These are phyloP conservation scores for Eulacestoma nigropectus DNA, from an alignment of 2,113 vertebrate genomes.

Conservation along the genomic window DNA sequence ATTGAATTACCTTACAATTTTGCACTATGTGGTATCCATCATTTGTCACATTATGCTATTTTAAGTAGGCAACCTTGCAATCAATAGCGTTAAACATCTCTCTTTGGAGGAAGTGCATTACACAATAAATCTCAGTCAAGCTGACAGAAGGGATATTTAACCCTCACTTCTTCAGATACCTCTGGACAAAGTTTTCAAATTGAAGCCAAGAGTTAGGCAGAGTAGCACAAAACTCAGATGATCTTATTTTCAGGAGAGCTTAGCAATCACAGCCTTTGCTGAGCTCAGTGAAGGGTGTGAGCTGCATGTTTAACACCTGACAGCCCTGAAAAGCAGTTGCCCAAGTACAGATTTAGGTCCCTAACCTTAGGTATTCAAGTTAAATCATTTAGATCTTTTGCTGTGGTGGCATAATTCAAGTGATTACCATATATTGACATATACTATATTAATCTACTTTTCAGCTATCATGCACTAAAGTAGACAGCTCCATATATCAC, in stretches of 20 bases:
- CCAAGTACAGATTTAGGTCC: neutral
- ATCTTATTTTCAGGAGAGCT: neutral
- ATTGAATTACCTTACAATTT: conserved; percentile 38
- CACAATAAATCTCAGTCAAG: neutral
- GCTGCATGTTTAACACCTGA: neutral
- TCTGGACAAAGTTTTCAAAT: neutral
- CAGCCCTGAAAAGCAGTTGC: neutral
- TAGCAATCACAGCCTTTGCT: neutral
- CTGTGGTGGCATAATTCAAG: neutral
- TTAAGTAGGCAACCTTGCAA: conserved; percentile 45
- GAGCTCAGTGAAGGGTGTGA: neutral
- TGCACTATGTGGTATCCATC: neutral
- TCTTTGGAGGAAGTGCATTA: conserved; percentile 4
- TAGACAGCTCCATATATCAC: neutral
- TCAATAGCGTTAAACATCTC: conserved; percentile 51
- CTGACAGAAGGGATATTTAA: neutral
- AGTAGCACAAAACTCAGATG: neutral
- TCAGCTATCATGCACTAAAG: neutral
- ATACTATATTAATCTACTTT: conserved; percentile 1
- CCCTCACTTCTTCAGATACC: neutral
- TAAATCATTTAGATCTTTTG: neutral
- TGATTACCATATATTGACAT: conserved; percentile 31
- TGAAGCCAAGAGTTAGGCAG: neutral
- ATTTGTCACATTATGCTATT: conserved; percentile 48
- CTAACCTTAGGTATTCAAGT: neutral